Conservation (phyloP, 2,888 invertebrate genomes). For the Pterostichus madidus region DNA sequence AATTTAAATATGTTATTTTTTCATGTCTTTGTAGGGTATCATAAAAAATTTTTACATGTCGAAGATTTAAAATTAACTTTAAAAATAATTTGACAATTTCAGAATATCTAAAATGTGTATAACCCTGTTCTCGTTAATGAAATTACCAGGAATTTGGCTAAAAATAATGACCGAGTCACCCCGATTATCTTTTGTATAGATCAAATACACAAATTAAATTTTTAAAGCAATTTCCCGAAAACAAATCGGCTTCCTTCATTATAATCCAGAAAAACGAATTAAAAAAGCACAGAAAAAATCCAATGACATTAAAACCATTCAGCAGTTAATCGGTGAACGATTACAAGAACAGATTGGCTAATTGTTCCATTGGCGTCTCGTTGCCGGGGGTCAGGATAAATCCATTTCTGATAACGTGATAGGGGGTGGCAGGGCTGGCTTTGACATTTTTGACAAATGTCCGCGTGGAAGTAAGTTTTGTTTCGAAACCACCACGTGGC, state of each 20-base stretch:
- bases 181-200: slow-evolving; percentile 1
- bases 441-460: slow-evolving; percentile 74
- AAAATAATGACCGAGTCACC: slow-evolving; percentile 4
- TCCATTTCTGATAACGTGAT: slow-evolving; percentile 71
- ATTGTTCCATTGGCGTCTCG: slow-evolving; percentile 54
- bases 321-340: slow-evolving; percentile 61
- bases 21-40: too few species aligned
- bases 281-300: slow-evolving; percentile 56
- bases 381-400: slow-evolving; percentile 70
- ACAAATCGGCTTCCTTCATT: slow-evolving; percentile 46
- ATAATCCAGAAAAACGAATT: slow-evolving; percentile 47
- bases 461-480: slow-evolving; percentile 68
- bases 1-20: too few species aligned
- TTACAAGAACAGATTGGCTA: slow-evolving; percentile 65
- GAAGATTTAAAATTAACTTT: too few species aligned
- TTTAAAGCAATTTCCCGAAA: slow-evolving; percentile 54
- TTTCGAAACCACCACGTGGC: background rate
- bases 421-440: slow-evolving; percentile 69
- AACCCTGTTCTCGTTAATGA: too few species aligned
- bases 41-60: too few species aligned
- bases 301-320: slow-evolving; percentile 64
- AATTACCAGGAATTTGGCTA: background rate
- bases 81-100: too few species aligned
- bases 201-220: slow-evolving; percentile 37
- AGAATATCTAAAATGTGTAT: too few species aligned